phyloP scores from a whole-genome alignment of 2,888 invertebrate species.

The Epirrhoe tristata region DNA sequence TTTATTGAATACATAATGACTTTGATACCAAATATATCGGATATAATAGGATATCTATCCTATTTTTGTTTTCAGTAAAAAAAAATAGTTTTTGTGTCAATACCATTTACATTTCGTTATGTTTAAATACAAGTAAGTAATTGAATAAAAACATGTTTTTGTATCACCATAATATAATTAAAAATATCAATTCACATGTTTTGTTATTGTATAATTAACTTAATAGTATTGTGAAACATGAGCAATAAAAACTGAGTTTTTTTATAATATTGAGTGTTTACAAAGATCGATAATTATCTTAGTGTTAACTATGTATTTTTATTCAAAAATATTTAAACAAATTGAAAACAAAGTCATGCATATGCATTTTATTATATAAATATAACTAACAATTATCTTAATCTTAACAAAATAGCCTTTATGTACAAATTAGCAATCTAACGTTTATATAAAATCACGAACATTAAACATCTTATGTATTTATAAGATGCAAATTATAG shows the following conservation, averaged over 20 bases:
- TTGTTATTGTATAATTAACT: slow-evolving; percentile 45
- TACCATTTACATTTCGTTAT: too few species aligned
- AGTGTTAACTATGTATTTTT: background rate
- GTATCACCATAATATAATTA: slow-evolving; percentile 67
- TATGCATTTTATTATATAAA: slow-evolving; percentile 14
- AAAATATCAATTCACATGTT: slow-evolving; percentile 62
- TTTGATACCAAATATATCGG: too few species aligned
- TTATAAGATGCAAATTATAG: slow-evolving; percentile 52
- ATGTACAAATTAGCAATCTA: slow-evolving; percentile 46
- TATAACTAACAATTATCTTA: slow-evolving; percentile 29
- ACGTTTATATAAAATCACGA: slow-evolving; percentile 58
- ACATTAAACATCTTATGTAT: slow-evolving; percentile 53
- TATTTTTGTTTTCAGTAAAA: too few species aligned
- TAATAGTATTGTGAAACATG: slow-evolving; percentile 48
- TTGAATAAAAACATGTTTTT: slow-evolving; percentile 39
- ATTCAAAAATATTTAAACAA: background rate
- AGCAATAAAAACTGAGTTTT: slow-evolving; percentile 45
- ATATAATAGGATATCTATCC: too few species aligned
- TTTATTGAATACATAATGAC: too few species aligned
- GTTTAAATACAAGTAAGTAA: background rate
- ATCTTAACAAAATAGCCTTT: slow-evolving; percentile 40
- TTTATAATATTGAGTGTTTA: slow-evolving; percentile 5
- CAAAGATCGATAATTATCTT: background rate
- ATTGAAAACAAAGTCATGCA: background rate
- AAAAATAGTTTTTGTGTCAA: too few species aligned